These are phyloP conservation scores for Chrysolina oricalcia DNA, from an alignment of 2,888 invertebrate genomes.

Conservation along the genomic window DNA sequence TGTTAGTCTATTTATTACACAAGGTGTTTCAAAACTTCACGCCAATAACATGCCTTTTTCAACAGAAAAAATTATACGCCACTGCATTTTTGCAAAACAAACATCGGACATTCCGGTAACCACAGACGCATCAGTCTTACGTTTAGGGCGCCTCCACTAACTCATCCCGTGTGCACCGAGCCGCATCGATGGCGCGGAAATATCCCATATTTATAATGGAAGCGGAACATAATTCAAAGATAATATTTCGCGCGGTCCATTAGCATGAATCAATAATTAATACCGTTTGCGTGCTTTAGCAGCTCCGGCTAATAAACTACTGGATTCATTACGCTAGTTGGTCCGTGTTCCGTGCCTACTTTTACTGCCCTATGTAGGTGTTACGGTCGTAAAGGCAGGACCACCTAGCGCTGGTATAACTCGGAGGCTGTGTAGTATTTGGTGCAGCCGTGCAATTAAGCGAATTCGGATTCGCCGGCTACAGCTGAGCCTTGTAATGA, in stretches of 20 bases:
- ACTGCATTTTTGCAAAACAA: neutral
- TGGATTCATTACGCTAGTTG: constrained; percentile 55
- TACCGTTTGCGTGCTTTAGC: constrained; percentile 61
- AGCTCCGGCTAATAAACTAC: constrained; percentile 59
- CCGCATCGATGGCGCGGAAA: constrained; percentile 37
- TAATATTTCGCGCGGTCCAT: constrained; percentile 59
- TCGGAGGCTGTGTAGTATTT: constrained; percentile 33
- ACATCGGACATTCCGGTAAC: neutral
- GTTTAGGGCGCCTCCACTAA: neutral
- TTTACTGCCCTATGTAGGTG: constrained; percentile 55
- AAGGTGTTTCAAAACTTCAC: too few relatives aligned
- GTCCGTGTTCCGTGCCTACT: constrained; percentile 39
- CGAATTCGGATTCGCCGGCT: constrained; percentile 17
- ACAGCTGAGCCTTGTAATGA: constrained; percentile 25
- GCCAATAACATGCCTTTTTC: too few relatives aligned
- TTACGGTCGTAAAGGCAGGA: constrained; percentile 54
- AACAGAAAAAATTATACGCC: too few relatives aligned
- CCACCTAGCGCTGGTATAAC: constrained; percentile 54
- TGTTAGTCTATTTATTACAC: too few relatives aligned
- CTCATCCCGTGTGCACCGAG: constrained; percentile 11
- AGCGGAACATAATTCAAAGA: constrained; percentile 59
- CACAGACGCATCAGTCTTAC: neutral
- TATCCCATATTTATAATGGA: constrained; percentile 57
- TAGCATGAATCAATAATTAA: constrained; percentile 64
- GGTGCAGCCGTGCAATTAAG: constrained; percentile 36